phyloP scores from a whole-genome alignment of 2,888 invertebrate species.

The Mythimna albipuncta region DNA sequence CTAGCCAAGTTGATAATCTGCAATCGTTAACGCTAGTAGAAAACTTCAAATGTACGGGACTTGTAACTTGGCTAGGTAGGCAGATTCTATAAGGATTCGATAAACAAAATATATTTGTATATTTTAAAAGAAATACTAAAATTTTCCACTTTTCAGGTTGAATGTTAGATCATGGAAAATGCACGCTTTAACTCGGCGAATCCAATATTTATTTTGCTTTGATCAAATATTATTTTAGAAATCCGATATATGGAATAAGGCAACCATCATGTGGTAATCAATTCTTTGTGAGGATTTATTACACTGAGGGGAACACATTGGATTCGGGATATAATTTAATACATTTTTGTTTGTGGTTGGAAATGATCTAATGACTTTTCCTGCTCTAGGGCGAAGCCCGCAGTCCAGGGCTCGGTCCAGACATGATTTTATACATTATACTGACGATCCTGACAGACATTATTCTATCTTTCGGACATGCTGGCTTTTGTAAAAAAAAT shows the following conservation, averaged over 20 bases:
- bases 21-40: no score
- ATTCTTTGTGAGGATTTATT: conserved; percentile 6
- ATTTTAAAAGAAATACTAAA: conserved; percentile 12
- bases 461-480: no score
- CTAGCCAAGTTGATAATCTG: no score
- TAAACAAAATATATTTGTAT: conserved; percentile 25
- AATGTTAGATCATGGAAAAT: conserved; percentile 32
- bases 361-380: no score
- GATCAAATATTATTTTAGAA: conserved; percentile 31
- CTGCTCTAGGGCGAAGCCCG: no score
- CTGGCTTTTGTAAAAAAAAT: no score
- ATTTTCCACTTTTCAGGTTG: conserved; percentile 10
- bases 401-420: no score
- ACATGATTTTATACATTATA: no score
- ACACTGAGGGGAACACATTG: conserved; percentile 18
- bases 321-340: not conserved
- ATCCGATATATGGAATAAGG: conserved; percentile 2
- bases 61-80: no score
- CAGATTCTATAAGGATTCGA: conserved; percentile 22
- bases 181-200: conserved; percentile 21
- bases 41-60: no score
- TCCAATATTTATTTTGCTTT: conserved; percentile 38
- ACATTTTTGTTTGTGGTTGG: no score
- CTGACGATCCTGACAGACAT: no score
- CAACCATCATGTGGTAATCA: not conserved